Evolutionary conservation across 2,113 vertebrate genomes (phyloP), one percentile per base, ranked within the genome.

Genomic region (Tachysurus fulvidraco): DNA sequence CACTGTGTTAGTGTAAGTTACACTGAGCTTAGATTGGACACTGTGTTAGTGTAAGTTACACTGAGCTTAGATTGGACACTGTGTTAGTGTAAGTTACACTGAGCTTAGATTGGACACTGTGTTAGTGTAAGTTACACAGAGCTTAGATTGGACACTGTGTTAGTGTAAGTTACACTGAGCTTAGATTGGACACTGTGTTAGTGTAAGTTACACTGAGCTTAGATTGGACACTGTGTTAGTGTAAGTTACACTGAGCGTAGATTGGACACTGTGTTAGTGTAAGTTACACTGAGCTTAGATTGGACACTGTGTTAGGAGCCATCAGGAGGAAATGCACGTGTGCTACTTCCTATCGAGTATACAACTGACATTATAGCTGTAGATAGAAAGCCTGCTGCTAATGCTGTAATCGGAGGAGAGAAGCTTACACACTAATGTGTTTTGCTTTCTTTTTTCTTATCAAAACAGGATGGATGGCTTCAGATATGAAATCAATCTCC

Each of bases 311-410:
- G n/a, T n/a, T n/a, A n/a, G n/a, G n/a, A n/a, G n/a, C n/a, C n/a
- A n/a, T n/a, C 91, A 92, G 69, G 84, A 83, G 60, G 36, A 83
- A 92, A 90, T 86, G 28, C 90, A 67, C 82, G 83, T 28, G 41
- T 91, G 79, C 86, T 88, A 88, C 77, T 80, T 76, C 87, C 62
- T 69, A 86, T 84, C 85, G 80, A 88, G 86, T 90, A 88, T 87
- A 85, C 52, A 85, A 90, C 60, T 64, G 65, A 83, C 89, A 92
- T 91, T 88, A 88, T 54, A 80, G 55, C 46, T 59, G 50, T n/a
- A 12, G 67, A n/a, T 74, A 60, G 46, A 86, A 80, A 77, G 41
- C 83, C n/a, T 17, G 23, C 21, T 50, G 69, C 16, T 55, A 78
- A 55, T 76, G 41, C 21, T 74, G 25, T 10, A 62, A 85, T 16